Percentiles rank a stretch among this genome's conserved stretches.
These are phyloP conservation scores for Sinocyclocheilus anophthalmus DNA, from an alignment of 2,113 vertebrate species.

Conservation along the genomic window DNA sequence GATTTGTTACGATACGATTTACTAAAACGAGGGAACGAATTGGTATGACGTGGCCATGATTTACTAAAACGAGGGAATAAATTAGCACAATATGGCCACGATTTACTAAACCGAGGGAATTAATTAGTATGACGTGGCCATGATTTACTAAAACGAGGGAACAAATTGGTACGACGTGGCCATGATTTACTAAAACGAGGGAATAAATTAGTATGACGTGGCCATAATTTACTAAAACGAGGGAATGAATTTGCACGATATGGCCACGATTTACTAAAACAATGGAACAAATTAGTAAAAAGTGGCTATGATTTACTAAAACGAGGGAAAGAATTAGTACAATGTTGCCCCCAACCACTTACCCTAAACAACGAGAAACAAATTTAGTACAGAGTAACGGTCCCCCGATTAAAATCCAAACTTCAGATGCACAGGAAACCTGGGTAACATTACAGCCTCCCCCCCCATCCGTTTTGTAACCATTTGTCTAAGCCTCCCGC, in stretches of 20 bases:
- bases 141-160: no score
- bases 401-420: not conserved
- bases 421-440: not conserved
- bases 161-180: rapidly evolving
- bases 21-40: not conserved
- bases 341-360: rapidly evolving
- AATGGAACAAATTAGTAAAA: rapidly evolving
- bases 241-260: no score
- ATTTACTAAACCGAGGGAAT: no score
- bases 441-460: not conserved
- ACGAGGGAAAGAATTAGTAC: not conserved
- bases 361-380: no score
- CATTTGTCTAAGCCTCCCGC: not conserved
- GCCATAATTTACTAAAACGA: no score
- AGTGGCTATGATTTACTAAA: not conserved
- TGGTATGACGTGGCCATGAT: not conserved
- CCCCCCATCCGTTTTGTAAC: not conserved
- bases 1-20: not conserved
- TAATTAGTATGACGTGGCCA: no score
- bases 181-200: no score
- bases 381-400: no score
- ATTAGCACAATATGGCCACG: rapidly evolving
- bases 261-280: not conserved
- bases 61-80: no score
- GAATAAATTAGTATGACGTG: no score